A percentile compares a stretch with the other conserved stretches of the same genome.
Evolutionary conservation across 2,113 vertebrate species (phyloP).

Genomic region (Erpornis zantholeuca): DNA sequence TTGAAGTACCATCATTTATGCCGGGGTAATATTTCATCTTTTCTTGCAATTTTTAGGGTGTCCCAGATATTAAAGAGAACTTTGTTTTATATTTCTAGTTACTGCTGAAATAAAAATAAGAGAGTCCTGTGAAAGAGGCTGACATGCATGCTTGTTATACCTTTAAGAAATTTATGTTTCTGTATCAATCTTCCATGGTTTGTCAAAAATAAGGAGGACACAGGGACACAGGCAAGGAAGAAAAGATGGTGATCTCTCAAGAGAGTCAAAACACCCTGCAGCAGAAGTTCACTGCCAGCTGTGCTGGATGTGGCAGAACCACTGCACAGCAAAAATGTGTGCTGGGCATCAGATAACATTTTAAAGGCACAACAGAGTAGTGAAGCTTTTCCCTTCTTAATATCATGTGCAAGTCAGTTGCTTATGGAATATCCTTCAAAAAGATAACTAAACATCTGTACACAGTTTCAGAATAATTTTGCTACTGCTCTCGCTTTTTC

Average conservation of each 20-base stretch:
- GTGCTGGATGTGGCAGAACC: background rate
- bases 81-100: background rate
- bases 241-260: background rate
- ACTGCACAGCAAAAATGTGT: rapidly evolving
- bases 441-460: background rate
- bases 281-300: background rate
- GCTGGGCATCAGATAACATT: background rate
- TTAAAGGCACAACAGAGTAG: background rate
- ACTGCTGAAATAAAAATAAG: background rate
- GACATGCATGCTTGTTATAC: background rate
- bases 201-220: background rate
- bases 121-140: background rate
- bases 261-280: background rate
- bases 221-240: background rate
- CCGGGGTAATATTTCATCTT: background rate
- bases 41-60: background rate
- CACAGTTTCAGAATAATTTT: background rate
- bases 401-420: background rate
- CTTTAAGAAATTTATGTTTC: background rate
- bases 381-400: background rate
- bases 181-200: background rate
- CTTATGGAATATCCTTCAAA: background rate
- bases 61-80: background rate
- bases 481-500: background rate
- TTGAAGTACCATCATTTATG: background rate